A percentile compares a stretch with the other conserved stretches of the same genome.
These are phyloP conservation scores for Helleia helle DNA, from an alignment of 2,888 invertebrate species.

Conservation along the genomic window DNA sequence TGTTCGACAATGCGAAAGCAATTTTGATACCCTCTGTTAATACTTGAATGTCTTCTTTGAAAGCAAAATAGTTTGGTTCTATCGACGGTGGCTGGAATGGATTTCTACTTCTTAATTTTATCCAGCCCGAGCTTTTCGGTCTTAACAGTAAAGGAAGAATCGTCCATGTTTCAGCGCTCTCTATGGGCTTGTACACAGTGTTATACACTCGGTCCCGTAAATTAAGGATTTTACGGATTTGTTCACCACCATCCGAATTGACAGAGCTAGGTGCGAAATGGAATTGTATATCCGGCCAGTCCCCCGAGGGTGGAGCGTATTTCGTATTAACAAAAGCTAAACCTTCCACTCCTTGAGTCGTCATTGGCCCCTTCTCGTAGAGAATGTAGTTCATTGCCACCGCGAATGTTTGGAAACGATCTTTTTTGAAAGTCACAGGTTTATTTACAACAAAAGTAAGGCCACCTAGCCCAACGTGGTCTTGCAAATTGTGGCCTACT, in stretches of 20 bases:
- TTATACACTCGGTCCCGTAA: conserved; percentile 87
- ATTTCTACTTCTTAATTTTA: conserved; percentile 86
- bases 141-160: conserved; percentile 86
- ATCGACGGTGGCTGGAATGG: conserved; percentile 89
- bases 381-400: conserved; percentile 88
- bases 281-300: conserved; percentile 91
- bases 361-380: conserved; percentile 88
- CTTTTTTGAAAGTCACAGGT: conserved; percentile 84
- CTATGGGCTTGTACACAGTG: conserved; percentile 87
- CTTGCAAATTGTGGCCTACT: conserved; percentile 89
- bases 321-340: conserved; percentile 91
- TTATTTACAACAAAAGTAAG: conserved; percentile 87
- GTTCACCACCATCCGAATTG: conserved; percentile 87
- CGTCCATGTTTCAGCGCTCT: conserved; percentile 87
- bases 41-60: conserved; percentile 85
- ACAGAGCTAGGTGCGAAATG: conserved; percentile 90
- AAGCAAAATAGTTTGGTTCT: conserved; percentile 93
- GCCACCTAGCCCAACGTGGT: conserved; percentile 90
- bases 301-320: conserved; percentile 83
- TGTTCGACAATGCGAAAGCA: conserved; percentile 85
- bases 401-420: conserved; percentile 82
- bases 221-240: conserved; percentile 83
- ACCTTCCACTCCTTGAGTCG: conserved; percentile 88
- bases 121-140: conserved; percentile 90
- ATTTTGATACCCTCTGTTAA: conserved; percentile 89